Percentiles rank a stretch among this genome's conserved stretches.
Conservation (phyloP, 2,113 vertebrate genomes). For the Xiphophorus maculatus region DNA sequence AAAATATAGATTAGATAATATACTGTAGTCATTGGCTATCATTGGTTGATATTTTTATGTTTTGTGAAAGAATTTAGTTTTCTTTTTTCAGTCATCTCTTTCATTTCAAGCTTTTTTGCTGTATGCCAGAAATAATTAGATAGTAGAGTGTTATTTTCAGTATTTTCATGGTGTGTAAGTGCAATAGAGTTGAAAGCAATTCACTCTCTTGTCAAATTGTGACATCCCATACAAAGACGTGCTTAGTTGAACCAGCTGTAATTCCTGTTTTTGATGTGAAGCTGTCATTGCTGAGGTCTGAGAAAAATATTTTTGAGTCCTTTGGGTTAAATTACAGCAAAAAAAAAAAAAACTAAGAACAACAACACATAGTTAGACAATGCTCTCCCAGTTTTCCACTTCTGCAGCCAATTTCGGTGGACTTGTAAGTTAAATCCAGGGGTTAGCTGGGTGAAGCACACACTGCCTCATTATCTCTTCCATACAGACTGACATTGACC, state of each 20-base stretch:
- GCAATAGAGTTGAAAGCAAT: background rate
- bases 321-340: constrained; percentile 6
- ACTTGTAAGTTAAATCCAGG: constrained; percentile 30
- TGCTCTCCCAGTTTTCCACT: constrained; percentile 33
- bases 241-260: background rate
- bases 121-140: background rate
- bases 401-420: constrained; percentile 27
- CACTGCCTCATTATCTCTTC: constrained; percentile 54
- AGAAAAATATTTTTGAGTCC: background rate
- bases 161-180: constrained; percentile 26
- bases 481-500: constrained; percentile 39
- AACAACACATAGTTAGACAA: constrained; percentile 15
- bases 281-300: constrained; percentile 16
- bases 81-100: background rate
- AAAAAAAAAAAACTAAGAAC: background rate
- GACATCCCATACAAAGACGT: constrained; percentile 19
- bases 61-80: background rate
- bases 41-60: background rate
- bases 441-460: constrained; percentile 42
- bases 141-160: background rate
- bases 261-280: constrained; percentile 7
- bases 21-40: too few species aligned
- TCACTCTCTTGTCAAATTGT: constrained; percentile 24
- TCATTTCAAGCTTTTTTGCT: background rate
- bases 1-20: too few species aligned